Base-by-base conservation (phyloP, 2,113 vertebrate species). In the Leucopsar rothschildi region DNA sequence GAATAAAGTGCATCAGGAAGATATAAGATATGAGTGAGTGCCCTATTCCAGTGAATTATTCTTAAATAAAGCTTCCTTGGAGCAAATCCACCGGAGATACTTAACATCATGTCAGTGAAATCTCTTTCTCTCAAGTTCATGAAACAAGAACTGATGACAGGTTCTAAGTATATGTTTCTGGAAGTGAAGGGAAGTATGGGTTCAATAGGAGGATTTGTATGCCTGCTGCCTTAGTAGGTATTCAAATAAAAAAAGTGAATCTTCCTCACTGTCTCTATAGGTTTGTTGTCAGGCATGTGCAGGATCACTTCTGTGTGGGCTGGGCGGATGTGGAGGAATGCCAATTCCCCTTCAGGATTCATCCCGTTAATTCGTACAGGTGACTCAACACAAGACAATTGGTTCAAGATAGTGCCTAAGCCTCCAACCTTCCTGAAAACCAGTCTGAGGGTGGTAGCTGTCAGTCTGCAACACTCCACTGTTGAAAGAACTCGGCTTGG, bases 1-100 rank as follows among this genome's bases (percentile, higher is more conserved):
- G 55, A 97, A 82, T 85, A 88, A 96, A 95, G 90, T 65, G 77
- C 15, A 27, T 35, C 73, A 86, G 44, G 33, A 82, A 21, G 73
- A 91, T 86, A 33, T 4, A 75, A 92, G 89, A 59, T 56, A 13
- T 47, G 61, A 89, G 39, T 61, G 72, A 86, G 45, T 84, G 66
- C n/a, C 71, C 11, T 71, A 14, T 55, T 84, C 40, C 78, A 40
- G 19, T 84, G 82, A 87, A 81, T 86, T 60, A 40, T 60, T 65
- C 56, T 66, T 11, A 47, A 88, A 81, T 89, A 93, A 91, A 94
- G 13, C 37, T 84, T 40, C 70, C 33, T 69, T 94, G 61, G n/a
- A 95, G 70, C 24, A 89, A 91, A 91, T 86, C 75, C 29, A 63
- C 83, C 29, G 57, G 45, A 89, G 29, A 63, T 77, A 66, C 28